Evolutionary conservation across 2,888 invertebrate species (phyloP).

Genomic region (Hydroisotoma schaefferi): DNA sequence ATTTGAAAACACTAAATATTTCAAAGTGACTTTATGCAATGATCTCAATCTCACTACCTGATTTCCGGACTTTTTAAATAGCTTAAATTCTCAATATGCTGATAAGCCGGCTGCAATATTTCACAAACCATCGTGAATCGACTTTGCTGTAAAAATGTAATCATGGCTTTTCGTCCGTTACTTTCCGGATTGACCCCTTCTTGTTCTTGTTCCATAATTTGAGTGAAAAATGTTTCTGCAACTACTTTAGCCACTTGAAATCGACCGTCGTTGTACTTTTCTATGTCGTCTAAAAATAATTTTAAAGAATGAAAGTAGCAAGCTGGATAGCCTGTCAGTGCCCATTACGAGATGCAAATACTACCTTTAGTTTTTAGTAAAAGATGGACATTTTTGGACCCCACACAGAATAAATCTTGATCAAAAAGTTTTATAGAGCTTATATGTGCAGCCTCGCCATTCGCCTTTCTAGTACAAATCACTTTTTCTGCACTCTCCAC

Average conservation of each 20-base stretch:
- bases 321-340: too few species aligned
- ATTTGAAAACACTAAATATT: not conserved
- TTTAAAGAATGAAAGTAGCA: not conserved
- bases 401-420: conserved; percentile 51
- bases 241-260: conserved; percentile 51
- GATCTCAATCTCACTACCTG: conserved; percentile 22
- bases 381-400: conserved; percentile 56
- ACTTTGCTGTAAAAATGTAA: conserved; percentile 39
- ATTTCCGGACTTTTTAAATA: conserved; percentile 50
- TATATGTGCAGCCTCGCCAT: conserved; percentile 56
- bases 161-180: too few species aligned
- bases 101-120: conserved; percentile 53
- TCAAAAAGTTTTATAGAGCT: conserved; percentile 51
- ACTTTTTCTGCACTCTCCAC: conserved; percentile 39
- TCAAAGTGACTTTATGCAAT: not conserved
- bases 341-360: too few species aligned
- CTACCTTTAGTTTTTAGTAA: conserved; percentile 50
- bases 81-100: conserved; percentile 54
- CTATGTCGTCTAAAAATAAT: conserved; percentile 34
- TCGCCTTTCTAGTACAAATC: conserved; percentile 50
- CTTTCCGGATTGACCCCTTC: conserved; percentile 46
- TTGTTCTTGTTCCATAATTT: conserved; percentile 20
- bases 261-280: conserved; percentile 49
- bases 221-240: conserved; percentile 49
- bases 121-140: conserved; percentile 53